Base-by-base conservation (phyloP, 2,797 vertebrate genomes). In the Zenarchopterus dispar region DNA sequence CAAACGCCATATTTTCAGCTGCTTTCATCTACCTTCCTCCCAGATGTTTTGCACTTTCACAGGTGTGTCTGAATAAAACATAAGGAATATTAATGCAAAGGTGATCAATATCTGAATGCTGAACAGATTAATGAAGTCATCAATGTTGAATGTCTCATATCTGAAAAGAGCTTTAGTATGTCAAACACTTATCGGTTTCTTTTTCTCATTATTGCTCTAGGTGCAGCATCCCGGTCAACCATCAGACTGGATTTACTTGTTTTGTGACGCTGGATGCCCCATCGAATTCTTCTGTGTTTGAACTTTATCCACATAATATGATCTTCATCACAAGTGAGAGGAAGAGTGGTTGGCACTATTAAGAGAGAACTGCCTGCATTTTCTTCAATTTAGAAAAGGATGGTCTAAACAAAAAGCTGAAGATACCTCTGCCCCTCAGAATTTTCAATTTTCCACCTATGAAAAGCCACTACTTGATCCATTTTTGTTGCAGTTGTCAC, bases 151-250 rank as follows among this genome's bases (percentile, higher is more conserved):
- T 11, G 11, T 23, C 22, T 22, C 19, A 22, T 15, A 22, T 21
- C 45, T 15, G 19, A 5, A 23, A 23, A 11, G 1, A 4, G 18
- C 19, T 15, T 1, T 21, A 21, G 43, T 9, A 7, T 21, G 18
- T 46, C 44, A 19, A 19, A 46, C 8, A 21, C 7, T 47, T 13
- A 47, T 22, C 3, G 19, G 6, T 44, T 22, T 58, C 19, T 63
- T 57, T 7, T 15, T 76, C 36, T 66, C 13, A 1, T 69, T 57
- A 0, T 26, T 39, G 5, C 16, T 72, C 22, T 43, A 88, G 84
- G 80, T 77, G 54, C 51, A 69, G 47, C 23, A 1, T 51, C 54
- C 43, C n/a, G 47, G 50, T 36, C 49, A 28, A 31, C 44, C 57
- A 22, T 43, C 52, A 19, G 31, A 31, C 43, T 44, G 47, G 46